These are phyloP conservation scores for Neolamprologus sp. DNA, from an alignment of 2,113 vertebrate species.

Conservation along the genomic window DNA sequence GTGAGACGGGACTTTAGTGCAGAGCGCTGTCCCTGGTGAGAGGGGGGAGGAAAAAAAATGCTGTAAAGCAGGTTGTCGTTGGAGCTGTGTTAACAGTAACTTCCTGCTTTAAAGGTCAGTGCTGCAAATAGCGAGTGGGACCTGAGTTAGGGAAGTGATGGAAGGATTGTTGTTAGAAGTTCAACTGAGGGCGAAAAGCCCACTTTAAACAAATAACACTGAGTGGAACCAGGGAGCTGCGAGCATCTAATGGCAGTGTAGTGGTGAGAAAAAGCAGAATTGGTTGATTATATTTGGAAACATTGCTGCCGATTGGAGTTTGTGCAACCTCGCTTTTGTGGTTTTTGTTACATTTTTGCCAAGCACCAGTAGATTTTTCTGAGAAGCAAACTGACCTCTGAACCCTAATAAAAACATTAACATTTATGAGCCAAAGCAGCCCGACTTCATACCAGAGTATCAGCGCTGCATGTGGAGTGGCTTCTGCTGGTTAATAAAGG, in stretches of 20 bases:
- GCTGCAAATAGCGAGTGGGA: constrained; percentile 40
- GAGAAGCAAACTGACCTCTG: background rate
- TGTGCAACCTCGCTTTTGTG: background rate
- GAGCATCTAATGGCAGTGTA: background rate
- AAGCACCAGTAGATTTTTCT: background rate
- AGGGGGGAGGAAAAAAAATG: background rate
- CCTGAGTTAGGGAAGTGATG: constrained; percentile 32
- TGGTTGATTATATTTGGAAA: background rate
- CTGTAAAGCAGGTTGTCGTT: constrained; percentile 28
- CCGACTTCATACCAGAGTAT: background rate
- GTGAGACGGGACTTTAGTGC: background rate
- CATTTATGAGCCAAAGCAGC: background rate
- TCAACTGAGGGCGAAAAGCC: constrained; percentile 9
- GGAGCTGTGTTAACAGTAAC: constrained; percentile 22
- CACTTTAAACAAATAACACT: background rate
- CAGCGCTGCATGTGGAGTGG: background rate
- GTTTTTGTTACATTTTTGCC: background rate
- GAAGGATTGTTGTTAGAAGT: constrained; percentile 43
- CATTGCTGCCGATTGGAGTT: background rate
- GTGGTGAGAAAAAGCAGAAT: background rate
- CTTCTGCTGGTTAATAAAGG: constrained; percentile 9
- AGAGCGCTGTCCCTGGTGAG: background rate
- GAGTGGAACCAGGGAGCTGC: background rate
- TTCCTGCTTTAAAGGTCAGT: constrained; percentile 65
- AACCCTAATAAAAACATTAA: background rate